A percentile compares a stretch with the other conserved stretches of the same genome.
These are phyloP conservation scores for Anser cygnoides DNA, from an alignment of 2,113 vertebrate species.

Conservation along the genomic window DNA sequence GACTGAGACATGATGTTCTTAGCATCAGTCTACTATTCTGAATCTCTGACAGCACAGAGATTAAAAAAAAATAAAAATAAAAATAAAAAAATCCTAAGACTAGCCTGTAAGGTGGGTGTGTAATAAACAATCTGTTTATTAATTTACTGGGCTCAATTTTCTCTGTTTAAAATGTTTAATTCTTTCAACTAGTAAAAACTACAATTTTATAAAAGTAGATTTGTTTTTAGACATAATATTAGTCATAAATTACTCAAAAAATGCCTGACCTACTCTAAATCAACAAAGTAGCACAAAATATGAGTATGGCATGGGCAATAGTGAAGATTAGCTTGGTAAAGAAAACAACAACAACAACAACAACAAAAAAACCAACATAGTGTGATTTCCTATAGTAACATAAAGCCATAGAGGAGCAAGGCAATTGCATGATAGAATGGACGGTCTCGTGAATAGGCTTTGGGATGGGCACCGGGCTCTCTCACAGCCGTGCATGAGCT, in stretches of 20 bases:
- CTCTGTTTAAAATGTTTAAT: not conserved
- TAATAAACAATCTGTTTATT: not conserved
- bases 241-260: not conserved
- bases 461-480: not conserved
- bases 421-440: not conserved
- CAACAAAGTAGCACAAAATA: not conserved
- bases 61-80: not conserved
- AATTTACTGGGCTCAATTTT: not conserved
- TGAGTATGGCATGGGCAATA: not conserved
- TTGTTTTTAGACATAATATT: not conserved
- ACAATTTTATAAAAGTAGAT: not conserved
- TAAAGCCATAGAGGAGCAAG: not conserved
- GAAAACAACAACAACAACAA: not conserved
- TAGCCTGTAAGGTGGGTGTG: not conserved
- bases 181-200: not conserved
- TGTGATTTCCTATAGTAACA: not conserved
- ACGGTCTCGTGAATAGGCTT: not conserved
- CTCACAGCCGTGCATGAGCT: not conserved
- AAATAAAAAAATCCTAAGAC: not conserved
- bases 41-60: not conserved
- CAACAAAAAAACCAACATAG: not conserved
- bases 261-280: not conserved
- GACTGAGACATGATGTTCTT: not conserved
- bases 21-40: not conserved
- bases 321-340: not conserved